These are phyloP conservation scores for Apogon talboti DNA, from an alignment of 2,797 vertebrate genomes.

Conservation along the genomic window DNA sequence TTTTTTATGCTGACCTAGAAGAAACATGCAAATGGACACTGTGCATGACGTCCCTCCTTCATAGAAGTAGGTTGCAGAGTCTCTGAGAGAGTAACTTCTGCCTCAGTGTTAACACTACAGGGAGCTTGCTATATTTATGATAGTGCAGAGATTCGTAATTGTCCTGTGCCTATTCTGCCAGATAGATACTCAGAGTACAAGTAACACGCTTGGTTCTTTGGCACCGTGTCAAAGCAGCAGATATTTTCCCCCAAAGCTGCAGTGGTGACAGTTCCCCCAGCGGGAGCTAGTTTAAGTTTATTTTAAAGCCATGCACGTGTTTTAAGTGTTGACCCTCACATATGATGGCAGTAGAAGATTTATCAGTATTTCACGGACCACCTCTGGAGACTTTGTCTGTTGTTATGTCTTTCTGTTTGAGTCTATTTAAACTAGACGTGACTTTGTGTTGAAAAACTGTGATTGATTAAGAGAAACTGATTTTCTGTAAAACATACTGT, in stretches of 20 bases:
- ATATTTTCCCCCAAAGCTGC: conserved; percentile 1
- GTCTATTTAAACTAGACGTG: conserved; percentile 25
- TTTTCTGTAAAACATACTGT: conserved; percentile 19
- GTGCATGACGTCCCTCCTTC: conserved; percentile 32
- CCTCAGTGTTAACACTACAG: conserved; percentile 37
- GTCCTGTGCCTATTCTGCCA: conserved; percentile 53
- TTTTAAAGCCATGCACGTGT: conserved; percentile 24
- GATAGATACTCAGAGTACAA: conserved; percentile 24
- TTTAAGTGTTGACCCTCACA: conserved; percentile 5
- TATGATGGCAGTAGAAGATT: neutral
- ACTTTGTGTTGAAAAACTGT: neutral
- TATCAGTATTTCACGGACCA: conserved; percentile 38
- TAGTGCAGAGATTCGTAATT: conserved; percentile 27
- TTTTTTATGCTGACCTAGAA: conserved; percentile 63
- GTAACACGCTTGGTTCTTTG: conserved; percentile 14
- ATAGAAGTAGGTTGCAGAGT: conserved; percentile 67
- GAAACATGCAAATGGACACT: conserved; percentile 42
- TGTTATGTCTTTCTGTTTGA: conserved; percentile 18
- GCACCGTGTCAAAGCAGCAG: conserved; percentile 30
- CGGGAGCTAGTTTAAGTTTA: conserved; percentile 26
- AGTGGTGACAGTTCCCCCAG: conserved; percentile 21
- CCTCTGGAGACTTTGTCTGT: conserved; percentile 32
- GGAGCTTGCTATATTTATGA: conserved; percentile 57
- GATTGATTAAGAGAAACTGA: conserved; percentile 3
- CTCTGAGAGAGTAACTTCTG: conserved; percentile 41